Conservation (phyloP, 2,888 invertebrate genomes). For the Melinaea marsaeus region DNA sequence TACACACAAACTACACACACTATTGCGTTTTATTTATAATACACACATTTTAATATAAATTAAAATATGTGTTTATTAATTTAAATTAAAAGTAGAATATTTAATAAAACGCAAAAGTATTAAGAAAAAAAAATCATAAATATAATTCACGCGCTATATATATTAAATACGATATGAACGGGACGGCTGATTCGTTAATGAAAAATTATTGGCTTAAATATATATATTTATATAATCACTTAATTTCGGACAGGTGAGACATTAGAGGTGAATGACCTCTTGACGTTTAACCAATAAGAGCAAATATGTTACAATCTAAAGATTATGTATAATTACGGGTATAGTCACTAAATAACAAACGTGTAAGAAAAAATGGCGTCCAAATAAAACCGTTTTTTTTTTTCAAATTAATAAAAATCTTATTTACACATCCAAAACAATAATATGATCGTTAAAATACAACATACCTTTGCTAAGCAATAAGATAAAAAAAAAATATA, state of each 20-base stretch:
- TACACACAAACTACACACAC: conserved; percentile 23
- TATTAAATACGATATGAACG: conserved; percentile 28
- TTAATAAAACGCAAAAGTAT: conserved; percentile 15
- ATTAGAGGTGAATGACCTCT: conserved; percentile 18
- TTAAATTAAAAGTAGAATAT: conserved; percentile 5
- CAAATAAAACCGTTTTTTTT: conserved; percentile 14
- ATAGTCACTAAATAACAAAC: conserved; percentile 75
- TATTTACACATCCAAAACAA: conserved; percentile 71
- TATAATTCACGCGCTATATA: conserved; percentile 5
- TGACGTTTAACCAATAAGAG: conserved; percentile 12
- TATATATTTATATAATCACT: conserved; percentile 18
- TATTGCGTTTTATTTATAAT: conserved; percentile 13
- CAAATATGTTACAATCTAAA: conserved; percentile 35
- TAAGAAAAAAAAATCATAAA: not conserved
- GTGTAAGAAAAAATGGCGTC: conserved; percentile 45
- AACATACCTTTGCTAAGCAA: conserved; percentile 66
- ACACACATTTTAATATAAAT: not conserved
- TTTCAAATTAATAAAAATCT: conserved; percentile 66
- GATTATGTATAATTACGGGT: conserved; percentile 46
- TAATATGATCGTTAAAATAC: conserved; percentile 47
- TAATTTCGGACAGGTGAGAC: conserved; percentile 22
- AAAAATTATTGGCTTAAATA: conserved; percentile 19
- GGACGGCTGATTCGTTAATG: conserved; percentile 30
- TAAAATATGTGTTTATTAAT: not conserved
- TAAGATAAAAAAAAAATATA: conserved; percentile 59